Conservation (phyloP, 2,797 vertebrate genomes). For the Erpetoichthys calabaricus region DNA sequence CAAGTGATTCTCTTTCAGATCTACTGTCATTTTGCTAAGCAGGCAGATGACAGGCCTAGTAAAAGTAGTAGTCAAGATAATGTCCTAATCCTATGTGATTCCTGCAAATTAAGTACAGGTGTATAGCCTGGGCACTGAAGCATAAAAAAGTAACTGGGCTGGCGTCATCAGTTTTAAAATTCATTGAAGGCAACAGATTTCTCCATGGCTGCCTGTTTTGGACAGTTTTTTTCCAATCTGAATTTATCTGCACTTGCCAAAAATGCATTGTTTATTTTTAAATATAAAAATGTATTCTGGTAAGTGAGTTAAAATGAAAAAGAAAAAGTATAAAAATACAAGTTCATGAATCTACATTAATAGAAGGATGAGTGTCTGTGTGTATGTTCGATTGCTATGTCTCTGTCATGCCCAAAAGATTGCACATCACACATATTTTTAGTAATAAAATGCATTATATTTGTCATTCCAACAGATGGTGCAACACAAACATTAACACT, state of each 20-base stretch:
- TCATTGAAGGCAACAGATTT: constrained; percentile 9
- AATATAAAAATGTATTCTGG: constrained; percentile 23
- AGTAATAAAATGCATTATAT: no score
- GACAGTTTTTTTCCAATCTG: constrained; percentile 13
- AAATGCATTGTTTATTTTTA: constrained; percentile 21
- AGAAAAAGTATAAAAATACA: constrained; percentile 19
- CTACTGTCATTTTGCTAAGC: constrained; percentile 2
- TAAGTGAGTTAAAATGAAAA: constrained; percentile 16
- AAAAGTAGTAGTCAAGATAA: constrained; percentile 4
- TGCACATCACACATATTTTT: neutral
- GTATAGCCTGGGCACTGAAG: constrained; percentile 9
- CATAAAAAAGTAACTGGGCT: constrained; percentile 4
- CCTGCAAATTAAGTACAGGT: constrained; percentile 13
- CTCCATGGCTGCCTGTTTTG: constrained; percentile 8
- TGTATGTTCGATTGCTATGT: no score
- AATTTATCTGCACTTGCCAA: constrained; percentile 14
- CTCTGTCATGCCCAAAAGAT: neutral
- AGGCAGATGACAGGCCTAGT: neutral
- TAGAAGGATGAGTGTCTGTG: no score
- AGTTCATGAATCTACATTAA: constrained; percentile 9
- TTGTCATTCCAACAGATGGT: no score
- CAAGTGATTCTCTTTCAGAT: constrained; percentile 4
- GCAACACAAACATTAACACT: no score
- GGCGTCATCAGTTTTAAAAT: constrained; percentile 17
- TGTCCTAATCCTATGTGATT: constrained; percentile 6